Conservation (phyloP, 2,888 invertebrate species). For the Drosophila niveifrons region DNA sequence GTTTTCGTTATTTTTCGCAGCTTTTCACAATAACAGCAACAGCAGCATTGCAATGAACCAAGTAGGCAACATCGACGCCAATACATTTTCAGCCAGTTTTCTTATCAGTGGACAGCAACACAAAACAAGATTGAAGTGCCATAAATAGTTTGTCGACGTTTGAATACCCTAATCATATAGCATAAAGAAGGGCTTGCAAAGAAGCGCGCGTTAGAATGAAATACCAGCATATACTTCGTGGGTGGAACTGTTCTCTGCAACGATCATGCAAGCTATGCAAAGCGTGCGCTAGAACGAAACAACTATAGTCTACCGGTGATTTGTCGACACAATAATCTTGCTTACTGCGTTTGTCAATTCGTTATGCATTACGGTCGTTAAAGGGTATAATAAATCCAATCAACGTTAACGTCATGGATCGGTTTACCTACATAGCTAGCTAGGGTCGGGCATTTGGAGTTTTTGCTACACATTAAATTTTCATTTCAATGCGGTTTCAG, state of each 20-base stretch:
- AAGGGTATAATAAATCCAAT: constrained; percentile 19
- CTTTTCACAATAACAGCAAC: constrained; percentile 30
- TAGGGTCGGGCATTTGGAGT: constrained; percentile 37
- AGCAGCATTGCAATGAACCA: constrained; percentile 20
- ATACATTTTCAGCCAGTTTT: constrained; percentile 24
- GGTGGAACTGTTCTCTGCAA: too few species aligned
- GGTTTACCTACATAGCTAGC: constrained; percentile 40
- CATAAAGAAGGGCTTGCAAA: neutral
- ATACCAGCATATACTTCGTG: too few species aligned
- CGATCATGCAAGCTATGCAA: neutral
- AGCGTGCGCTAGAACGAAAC: constrained; percentile 2
- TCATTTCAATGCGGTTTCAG: constrained; percentile 58
- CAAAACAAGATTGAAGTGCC: constrained; percentile 16
- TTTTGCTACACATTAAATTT: constrained; percentile 49
- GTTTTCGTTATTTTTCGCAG: constrained; percentile 65
- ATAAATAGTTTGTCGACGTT: neutral
- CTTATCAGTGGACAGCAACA: constrained; percentile 62
- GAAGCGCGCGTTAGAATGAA: too few species aligned
- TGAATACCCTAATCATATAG: constrained; percentile 10
- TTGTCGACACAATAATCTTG: too few species aligned
- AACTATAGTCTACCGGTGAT: neutral
- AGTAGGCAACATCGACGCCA: constrained; percentile 10
- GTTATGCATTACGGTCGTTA: constrained; percentile 3
- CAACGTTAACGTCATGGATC: constrained; percentile 20
- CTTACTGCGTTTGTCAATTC: neutral